These are phyloP conservation scores for Anthoscopus minutus DNA, from an alignment of 2,113 vertebrate genomes.

Conservation along the genomic window DNA sequence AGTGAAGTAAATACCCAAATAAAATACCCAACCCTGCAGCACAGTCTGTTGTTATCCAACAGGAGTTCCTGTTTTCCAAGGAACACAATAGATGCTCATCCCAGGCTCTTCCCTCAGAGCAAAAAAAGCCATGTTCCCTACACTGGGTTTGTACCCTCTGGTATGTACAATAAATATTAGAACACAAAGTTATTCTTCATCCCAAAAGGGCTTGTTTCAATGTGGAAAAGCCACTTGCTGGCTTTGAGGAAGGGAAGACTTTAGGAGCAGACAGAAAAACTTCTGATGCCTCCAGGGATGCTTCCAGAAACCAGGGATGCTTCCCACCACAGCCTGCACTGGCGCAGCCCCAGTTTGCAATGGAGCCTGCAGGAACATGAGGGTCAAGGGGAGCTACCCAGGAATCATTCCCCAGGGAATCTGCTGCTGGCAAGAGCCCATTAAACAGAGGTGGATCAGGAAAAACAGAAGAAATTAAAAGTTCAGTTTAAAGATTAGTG, in stretches of 20 bases:
- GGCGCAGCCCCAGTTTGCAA: background rate
- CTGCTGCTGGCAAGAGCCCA: background rate
- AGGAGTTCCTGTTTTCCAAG: background rate
- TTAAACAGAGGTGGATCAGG: background rate
- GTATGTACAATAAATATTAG: background rate
- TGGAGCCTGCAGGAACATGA: background rate
- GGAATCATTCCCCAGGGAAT: background rate
- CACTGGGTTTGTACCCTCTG: background rate
- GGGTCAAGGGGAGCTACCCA: no score
- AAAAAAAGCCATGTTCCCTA: background rate
- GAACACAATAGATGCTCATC: background rate
- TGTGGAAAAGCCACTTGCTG: background rate
- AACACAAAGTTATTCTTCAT: background rate
- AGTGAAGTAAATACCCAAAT: background rate
- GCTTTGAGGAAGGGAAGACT: background rate
- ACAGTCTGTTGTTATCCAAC: background rate
- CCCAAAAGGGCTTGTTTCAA: background rate
- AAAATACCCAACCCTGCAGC: background rate
- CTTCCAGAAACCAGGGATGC: background rate
- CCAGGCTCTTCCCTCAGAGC: background rate
- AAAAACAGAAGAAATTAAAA: background rate
- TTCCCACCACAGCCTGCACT: background rate
- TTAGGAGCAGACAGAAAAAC: background rate
- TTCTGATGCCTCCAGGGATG: background rate
- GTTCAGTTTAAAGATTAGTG: background rate